Evolutionary conservation across 2,113 vertebrate species (phyloP).

Genomic region (Axis porcinus): DNA sequence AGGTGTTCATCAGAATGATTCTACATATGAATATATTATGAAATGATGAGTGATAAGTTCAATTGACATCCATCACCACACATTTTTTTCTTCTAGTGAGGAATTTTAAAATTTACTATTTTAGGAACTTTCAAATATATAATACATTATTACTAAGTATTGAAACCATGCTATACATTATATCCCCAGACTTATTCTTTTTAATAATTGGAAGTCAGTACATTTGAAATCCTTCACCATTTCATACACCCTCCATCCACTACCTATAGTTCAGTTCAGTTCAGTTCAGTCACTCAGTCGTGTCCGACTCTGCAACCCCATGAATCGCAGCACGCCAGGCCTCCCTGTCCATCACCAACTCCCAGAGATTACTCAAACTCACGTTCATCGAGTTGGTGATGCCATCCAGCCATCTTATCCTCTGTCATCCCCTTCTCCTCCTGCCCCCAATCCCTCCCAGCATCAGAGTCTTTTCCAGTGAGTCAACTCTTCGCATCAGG

Average conservation of each 20-base stretch:
- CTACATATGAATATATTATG: not conserved
- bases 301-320: not conserved
- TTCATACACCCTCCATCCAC: too few relatives aligned
- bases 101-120: not conserved
- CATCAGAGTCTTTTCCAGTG: not conserved
- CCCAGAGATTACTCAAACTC: accelerated
- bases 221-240: too few relatives aligned
- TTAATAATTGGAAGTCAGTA: too few relatives aligned
- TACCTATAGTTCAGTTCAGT: too few relatives aligned
- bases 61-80: not conserved
- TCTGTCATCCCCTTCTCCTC: not conserved
- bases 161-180: too few relatives aligned
- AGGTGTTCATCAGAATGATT: not conserved
- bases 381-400: accelerated
- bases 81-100: not conserved
- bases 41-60: not conserved
- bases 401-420: not conserved
- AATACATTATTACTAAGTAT: too few relatives aligned
- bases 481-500: accelerated
- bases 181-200: too few relatives aligned
- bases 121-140: too few relatives aligned
- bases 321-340: accelerated
- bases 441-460: not conserved
- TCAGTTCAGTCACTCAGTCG: not conserved
- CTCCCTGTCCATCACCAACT: not conserved